Conservation (phyloP, 2,888 invertebrate species). For the Lymantria dispar region DNA sequence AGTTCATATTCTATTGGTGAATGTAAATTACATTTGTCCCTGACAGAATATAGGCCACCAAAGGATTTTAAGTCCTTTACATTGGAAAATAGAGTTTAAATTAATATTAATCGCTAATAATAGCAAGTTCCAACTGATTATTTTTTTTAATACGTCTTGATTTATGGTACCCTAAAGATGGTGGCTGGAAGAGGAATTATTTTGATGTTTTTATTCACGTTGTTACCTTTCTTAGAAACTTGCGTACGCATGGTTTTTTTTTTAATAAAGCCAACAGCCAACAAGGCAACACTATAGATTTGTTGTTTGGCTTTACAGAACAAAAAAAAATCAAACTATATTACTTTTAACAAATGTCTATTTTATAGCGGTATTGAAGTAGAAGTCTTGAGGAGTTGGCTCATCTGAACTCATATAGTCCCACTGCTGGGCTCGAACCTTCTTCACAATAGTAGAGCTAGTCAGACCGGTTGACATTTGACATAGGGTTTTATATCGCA, state of each 20-base stretch:
- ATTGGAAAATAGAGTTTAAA: neutral
- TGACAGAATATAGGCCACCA: neutral
- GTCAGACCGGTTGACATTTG: too few species aligned
- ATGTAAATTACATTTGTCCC: constrained; percentile 21
- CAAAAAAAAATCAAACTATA: too few species aligned
- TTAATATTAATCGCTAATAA: constrained; percentile 1
- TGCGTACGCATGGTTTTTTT: neutral
- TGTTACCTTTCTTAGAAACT: constrained; percentile 18
- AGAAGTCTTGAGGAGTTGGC: too few species aligned
- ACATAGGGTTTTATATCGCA: too few species aligned
- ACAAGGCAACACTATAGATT: too few species aligned
- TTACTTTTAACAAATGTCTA: too few species aligned
- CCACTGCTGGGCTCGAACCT: too few species aligned
- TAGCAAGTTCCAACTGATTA: constrained; percentile 17
- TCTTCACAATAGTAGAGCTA: too few species aligned
- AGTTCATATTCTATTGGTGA: constrained; percentile 36
- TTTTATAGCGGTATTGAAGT: too few species aligned
- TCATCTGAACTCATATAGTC: too few species aligned
- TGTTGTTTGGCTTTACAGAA: too few species aligned
- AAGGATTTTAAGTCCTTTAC: constrained; percentile 5
- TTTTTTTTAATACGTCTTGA: constrained; percentile 28
- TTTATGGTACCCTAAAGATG: constrained; percentile 40
- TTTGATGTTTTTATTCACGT: constrained; percentile 21
- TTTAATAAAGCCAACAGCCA: neutral
- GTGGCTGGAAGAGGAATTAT: constrained; percentile 25